These are phyloP conservation scores for Clarias macrocephalus DNA, from an alignment of 2,113 vertebrate genomes.

Conservation along the genomic window DNA sequence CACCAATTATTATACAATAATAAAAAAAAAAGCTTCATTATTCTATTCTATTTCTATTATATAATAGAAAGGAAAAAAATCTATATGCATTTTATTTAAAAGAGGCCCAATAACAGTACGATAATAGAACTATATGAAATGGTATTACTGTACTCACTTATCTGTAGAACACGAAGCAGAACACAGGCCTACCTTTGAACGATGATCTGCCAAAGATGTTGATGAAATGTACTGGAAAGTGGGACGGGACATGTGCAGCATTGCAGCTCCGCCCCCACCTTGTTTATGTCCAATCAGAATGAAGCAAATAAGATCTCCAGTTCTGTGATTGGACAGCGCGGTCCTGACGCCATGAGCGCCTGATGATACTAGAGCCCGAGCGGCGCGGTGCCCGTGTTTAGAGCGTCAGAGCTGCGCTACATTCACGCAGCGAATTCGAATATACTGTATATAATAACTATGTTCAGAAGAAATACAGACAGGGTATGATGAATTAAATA, in stretches of 20 bases:
- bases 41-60: too few species aligned
- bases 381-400: background rate
- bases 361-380: slow-evolving; percentile 32
- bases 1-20: background rate
- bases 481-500: background rate
- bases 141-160: background rate
- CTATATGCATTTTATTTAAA: too few species aligned
- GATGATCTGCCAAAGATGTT: slow-evolving; percentile 32
- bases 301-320: rapidly evolving
- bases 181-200: background rate
- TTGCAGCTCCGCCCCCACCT: slow-evolving; percentile 54
- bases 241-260: background rate
- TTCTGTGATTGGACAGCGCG: slow-evolving; percentile 59
- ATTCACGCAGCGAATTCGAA: slow-evolving; percentile 25
- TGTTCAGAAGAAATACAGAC: background rate
- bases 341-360: slow-evolving; percentile 65
- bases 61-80: too few species aligned
- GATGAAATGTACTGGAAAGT: background rate
- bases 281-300: slow-evolving; percentile 52
- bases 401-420: background rate
- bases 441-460: background rate
- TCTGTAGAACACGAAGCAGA: background rate
- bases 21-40: background rate
- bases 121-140: background rate
- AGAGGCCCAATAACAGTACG: background rate